phyloP scores from a whole-genome alignment of 2,113 vertebrate genomes.

The Chinchilla lanigera region DNA sequence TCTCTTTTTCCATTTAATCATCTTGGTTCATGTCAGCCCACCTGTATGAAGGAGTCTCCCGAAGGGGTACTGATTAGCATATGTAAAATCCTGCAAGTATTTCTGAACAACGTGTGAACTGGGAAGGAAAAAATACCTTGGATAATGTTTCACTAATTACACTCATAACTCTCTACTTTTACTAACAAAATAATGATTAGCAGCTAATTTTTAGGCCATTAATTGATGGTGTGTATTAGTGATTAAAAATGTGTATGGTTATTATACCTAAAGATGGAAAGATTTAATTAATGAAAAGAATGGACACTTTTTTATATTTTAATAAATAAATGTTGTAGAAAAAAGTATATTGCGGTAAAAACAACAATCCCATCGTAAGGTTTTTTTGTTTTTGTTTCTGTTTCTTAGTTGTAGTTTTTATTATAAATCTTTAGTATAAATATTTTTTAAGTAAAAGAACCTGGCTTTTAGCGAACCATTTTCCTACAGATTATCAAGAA shows the following conservation, averaged over 20 bases:
- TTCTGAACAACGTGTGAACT: conserved; percentile 22
- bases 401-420: conserved; percentile 24
- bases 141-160: conserved; percentile 53
- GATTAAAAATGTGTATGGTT: conserved; percentile 41
- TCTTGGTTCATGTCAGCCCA: background rate
- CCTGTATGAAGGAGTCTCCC: background rate
- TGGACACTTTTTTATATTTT: conserved; percentile 23
- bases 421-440: conserved; percentile 57
- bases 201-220: conserved; percentile 54
- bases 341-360: background rate
- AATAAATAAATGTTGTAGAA: background rate
- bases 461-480: conserved; percentile 41
- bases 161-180: conserved; percentile 44
- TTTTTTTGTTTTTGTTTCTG: conserved; percentile 28
- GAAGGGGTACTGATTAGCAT: background rate
- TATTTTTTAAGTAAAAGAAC: conserved; percentile 50
- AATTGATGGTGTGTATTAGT: conserved; percentile 57
- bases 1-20: conserved; percentile 32
- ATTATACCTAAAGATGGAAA: conserved; percentile 33
- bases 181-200: conserved; percentile 60
- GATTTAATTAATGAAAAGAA: conserved; percentile 35
- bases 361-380: background rate
- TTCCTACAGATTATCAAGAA: conserved; percentile 59
- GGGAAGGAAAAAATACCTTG: background rate
- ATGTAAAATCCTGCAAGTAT: background rate